Evolutionary conservation across 2,888 invertebrate genomes (phyloP).

Genomic region (Coenonympha arcania): DNA sequence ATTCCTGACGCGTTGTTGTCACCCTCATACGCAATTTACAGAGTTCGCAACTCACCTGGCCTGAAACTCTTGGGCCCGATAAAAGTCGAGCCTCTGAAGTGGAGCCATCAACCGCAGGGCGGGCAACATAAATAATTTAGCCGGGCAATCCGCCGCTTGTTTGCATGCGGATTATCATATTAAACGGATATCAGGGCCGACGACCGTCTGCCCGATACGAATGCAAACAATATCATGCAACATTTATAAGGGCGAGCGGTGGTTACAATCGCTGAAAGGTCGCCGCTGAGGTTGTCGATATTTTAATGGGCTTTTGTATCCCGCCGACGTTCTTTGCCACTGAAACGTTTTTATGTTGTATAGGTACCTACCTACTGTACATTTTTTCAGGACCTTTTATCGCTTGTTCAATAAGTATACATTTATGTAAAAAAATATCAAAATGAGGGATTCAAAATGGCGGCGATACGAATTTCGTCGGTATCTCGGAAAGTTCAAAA

Average conservation of each 20-base stretch:
- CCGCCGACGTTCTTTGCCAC: slow-evolving; percentile 12
- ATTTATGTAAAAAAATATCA: too few relatives aligned
- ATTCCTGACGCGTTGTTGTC: background rate
- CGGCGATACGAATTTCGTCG: too few relatives aligned
- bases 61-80: slow-evolving; percentile 49
- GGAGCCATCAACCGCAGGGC: slow-evolving; percentile 61
- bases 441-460: too few relatives aligned
- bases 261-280: slow-evolving; percentile 30
- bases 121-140: slow-evolving; percentile 72
- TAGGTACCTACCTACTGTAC: too few relatives aligned
- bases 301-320: slow-evolving; percentile 19
- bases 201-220: slow-evolving; percentile 53
- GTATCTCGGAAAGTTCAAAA: too few relatives aligned
- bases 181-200: slow-evolving; percentile 69
- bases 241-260: slow-evolving; percentile 60
- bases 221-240: slow-evolving; percentile 67
- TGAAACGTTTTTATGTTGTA: background rate
- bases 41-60: slow-evolving; percentile 36
- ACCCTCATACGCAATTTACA: background rate
- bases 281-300: slow-evolving; percentile 22
- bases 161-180: slow-evolving; percentile 74
- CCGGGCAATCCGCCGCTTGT: slow-evolving; percentile 68
- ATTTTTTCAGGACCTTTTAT: background rate
- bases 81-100: slow-evolving; percentile 56
- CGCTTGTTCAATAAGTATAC: too few relatives aligned